These are phyloP conservation scores for Plodia interpunctella DNA, from an alignment of 1,140 invertebrate genomes.

Conservation along the genomic window DNA sequence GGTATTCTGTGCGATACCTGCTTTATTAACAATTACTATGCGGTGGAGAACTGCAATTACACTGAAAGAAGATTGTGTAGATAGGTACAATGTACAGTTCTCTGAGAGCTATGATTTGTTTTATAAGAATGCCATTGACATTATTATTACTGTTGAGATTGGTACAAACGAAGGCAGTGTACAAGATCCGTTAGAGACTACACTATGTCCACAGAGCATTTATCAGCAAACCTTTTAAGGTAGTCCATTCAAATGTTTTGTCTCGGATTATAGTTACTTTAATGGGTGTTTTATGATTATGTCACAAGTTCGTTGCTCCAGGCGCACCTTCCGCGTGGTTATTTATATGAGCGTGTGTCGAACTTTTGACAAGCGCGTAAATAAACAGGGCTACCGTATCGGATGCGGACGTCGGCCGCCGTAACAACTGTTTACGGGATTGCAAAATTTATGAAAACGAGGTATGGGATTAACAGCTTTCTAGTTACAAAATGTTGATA, in stretches of 20 bases:
- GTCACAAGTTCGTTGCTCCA: constrained; percentile 66
- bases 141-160: too few relatives aligned
- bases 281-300: constrained; percentile 64
- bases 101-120: too few relatives aligned
- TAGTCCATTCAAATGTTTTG: constrained; percentile 22
- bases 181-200: too few relatives aligned
- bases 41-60: too few relatives aligned
- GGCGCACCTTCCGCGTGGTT: constrained; percentile 59
- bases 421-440: constrained; percentile 21
- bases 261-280: constrained; percentile 27
- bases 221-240: constrained; percentile 42
- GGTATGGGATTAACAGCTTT: background rate
- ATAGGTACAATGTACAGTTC: too few relatives aligned
- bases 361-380: constrained; percentile 70
- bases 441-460: constrained; percentile 22
- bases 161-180: too few relatives aligned
- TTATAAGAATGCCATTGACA: too few relatives aligned
- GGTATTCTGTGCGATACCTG: too few relatives aligned
- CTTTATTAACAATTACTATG: too few relatives aligned
- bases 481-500: background rate
- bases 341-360: constrained; percentile 64
- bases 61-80: too few relatives aligned
- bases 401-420: constrained; percentile 38
- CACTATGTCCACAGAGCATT: too few relatives aligned
- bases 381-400: constrained; percentile 49